Percentiles rank a stretch among this genome's conserved stretches.
phyloP scores from a whole-genome alignment of 2,797 vertebrate species.

The Amniataba percoides region DNA sequence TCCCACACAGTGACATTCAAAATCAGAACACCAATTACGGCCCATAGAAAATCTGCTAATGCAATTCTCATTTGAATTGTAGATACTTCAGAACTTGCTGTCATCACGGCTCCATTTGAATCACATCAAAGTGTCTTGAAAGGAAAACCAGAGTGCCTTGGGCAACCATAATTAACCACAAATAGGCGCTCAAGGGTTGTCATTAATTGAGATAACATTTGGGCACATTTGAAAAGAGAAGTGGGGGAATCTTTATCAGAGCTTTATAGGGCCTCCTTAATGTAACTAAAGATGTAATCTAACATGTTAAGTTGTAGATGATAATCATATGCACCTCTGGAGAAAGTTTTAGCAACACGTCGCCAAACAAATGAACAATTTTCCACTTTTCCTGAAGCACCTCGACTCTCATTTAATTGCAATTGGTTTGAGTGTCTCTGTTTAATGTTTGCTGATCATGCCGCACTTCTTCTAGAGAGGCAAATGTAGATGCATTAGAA shows the following conservation, averaged over 20 bases:
- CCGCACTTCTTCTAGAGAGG: background rate
- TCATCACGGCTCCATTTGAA: conserved; percentile 11
- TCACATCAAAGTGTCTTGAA: conserved; percentile 28
- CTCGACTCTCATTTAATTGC: background rate
- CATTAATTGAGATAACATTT: background rate
- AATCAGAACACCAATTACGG: conserved; percentile 41
- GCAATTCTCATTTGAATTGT: conserved; percentile 40
- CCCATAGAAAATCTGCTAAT: conserved; percentile 32
- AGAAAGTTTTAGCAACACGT: background rate
- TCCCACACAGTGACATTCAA: conserved; percentile 45
- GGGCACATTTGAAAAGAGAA: background rate
- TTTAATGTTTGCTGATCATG: conserved; percentile 27
- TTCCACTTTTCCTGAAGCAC: background rate
- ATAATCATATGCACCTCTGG: background rate
- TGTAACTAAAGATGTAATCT: conserved; percentile 1
- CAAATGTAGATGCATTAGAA: conserved; percentile 2
- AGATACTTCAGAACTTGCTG: conserved; percentile 11
- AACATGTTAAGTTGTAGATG: background rate
- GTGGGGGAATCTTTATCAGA: background rate
- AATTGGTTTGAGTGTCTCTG: background rate
- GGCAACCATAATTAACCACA: background rate
- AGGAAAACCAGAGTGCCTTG: conserved; percentile 26
- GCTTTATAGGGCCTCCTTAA: background rate
- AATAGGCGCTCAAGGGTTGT: background rate
- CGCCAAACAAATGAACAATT: background rate